Evolutionary conservation across 2,113 vertebrate genomes (phyloP).

Genomic region (Oncorhynchus clarkii): DNA sequence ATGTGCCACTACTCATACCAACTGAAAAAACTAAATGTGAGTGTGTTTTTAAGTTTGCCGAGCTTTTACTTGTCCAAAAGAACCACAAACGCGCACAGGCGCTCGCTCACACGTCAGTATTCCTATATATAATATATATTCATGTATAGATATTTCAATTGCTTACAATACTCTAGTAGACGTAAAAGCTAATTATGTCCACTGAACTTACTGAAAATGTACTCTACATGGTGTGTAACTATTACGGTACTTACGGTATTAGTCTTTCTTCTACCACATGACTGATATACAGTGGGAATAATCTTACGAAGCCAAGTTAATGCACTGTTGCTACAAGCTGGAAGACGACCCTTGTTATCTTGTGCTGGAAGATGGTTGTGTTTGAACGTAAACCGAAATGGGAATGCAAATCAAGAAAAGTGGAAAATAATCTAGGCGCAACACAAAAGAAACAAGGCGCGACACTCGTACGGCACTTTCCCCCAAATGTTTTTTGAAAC

Average conservation of each 20-base stretch:
- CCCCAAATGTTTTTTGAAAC: constrained; percentile 20
- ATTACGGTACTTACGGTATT: constrained; percentile 14
- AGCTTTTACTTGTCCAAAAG: constrained; percentile 2
- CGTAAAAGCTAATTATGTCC: constrained; percentile 21
- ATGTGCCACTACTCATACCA: background rate
- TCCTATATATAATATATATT: constrained; percentile 4
- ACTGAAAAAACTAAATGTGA: constrained; percentile 4
- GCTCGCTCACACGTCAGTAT: constrained; percentile 8
- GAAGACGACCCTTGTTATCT: constrained; percentile 79
- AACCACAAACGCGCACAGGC: background rate
- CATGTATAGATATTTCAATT: constrained; percentile 20
- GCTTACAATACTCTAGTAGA: constrained; percentile 23
- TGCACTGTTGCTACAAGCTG: constrained; percentile 71
- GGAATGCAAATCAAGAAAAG: constrained; percentile 28
- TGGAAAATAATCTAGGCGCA: background rate
- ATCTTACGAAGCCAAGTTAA: constrained; percentile 54
- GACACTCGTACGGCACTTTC: background rate
- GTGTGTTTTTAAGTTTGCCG: constrained; percentile 4
- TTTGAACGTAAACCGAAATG: constrained; percentile 11
- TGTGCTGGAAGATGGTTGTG: constrained; percentile 2
- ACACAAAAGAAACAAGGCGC: background rate
- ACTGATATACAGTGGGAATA: constrained; percentile 50
- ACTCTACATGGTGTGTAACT: constrained; percentile 18
- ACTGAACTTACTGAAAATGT: constrained; percentile 22
- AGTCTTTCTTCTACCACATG: constrained; percentile 33